Conservation (phyloP, 2,888 invertebrate species). For the Harmothoe impar region DNA sequence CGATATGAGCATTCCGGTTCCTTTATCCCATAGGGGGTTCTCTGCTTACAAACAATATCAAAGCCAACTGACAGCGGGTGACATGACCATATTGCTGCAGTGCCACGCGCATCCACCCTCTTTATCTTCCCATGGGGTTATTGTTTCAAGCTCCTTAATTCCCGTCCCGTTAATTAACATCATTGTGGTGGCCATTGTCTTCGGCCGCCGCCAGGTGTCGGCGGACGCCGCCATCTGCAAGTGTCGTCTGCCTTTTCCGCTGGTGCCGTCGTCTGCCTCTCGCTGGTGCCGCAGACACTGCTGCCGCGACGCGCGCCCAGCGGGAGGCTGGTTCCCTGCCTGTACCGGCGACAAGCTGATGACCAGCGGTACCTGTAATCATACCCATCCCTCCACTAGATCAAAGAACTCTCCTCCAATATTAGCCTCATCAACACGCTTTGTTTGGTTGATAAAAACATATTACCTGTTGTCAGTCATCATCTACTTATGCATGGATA, state of each 20-base stretch:
- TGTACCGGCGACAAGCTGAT: conserved; percentile 22
- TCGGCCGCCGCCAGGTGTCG: conserved; percentile 12
- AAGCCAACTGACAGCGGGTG: conserved; percentile 6
- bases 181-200: conserved; percentile 40
- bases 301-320: conserved; percentile 15
- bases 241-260: not conserved
- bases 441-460: not conserved
- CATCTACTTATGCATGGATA: not conserved
- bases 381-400: not conserved
- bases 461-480: not conserved
- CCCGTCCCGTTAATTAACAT: not conserved
- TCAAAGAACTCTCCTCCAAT: conserved; percentile 20
- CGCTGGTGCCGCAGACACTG: not conserved
- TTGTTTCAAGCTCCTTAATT: conserved; percentile 33
- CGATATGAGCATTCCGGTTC: no score
- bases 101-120: conserved; percentile 17
- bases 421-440: conserved; percentile 26
- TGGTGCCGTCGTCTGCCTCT: not conserved
- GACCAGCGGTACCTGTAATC: conserved; percentile 36
- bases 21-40: no score
- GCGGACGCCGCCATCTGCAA: conserved; percentile 34
- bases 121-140: not conserved
- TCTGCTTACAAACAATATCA: not conserved
- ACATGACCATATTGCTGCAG: not conserved
- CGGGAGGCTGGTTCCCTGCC: not conserved